These are phyloP conservation scores for Paedocypris micromegethes DNA, from an alignment of 2,797 vertebrate species.

Conservation along the genomic window DNA sequence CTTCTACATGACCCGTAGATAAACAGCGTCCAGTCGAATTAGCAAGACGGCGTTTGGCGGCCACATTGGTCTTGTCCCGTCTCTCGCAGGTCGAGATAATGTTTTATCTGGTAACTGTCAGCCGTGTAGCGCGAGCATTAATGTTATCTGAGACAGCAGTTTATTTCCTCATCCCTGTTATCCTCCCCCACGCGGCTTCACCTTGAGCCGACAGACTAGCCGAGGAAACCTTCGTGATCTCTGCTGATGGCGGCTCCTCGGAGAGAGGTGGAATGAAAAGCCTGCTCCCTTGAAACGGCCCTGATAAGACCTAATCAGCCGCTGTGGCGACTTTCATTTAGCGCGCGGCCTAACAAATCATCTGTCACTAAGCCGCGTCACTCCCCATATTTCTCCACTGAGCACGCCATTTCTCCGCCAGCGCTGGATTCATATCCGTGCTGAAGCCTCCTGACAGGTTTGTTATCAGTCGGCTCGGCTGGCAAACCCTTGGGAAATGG, in stretches of 20 bases:
- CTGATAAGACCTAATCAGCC: constrained; percentile 52
- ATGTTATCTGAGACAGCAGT: constrained; percentile 49
- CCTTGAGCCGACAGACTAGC: constrained; percentile 44
- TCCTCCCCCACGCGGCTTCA: constrained; percentile 47
- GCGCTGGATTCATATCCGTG: constrained; percentile 42
- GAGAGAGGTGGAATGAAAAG: constrained; percentile 49
- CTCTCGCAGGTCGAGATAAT: constrained; percentile 37
- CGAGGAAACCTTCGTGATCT: constrained; percentile 44
- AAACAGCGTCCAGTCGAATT: constrained; percentile 22
- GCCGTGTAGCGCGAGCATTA: constrained; percentile 42
- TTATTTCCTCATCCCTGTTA: constrained; percentile 42
- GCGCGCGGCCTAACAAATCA: constrained; percentile 45
- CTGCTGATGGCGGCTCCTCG: constrained; percentile 46
- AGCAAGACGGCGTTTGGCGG: constrained; percentile 34
- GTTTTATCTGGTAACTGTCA: constrained; percentile 41
- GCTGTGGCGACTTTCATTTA: constrained; percentile 51
- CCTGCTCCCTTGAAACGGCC: constrained; percentile 43
- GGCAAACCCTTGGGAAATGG: constrained; percentile 46
- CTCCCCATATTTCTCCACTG: constrained; percentile 49
- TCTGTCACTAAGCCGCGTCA: constrained; percentile 49
- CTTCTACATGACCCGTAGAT: constrained; percentile 10
- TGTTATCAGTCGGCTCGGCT: constrained; percentile 49
- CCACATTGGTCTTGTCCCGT: constrained; percentile 42
- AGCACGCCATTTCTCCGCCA: constrained; percentile 46
- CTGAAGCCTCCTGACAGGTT: constrained; percentile 50